Conservation (phyloP, 1,140 invertebrate genomes). For the Choristoneura fumiferana region DNA sequence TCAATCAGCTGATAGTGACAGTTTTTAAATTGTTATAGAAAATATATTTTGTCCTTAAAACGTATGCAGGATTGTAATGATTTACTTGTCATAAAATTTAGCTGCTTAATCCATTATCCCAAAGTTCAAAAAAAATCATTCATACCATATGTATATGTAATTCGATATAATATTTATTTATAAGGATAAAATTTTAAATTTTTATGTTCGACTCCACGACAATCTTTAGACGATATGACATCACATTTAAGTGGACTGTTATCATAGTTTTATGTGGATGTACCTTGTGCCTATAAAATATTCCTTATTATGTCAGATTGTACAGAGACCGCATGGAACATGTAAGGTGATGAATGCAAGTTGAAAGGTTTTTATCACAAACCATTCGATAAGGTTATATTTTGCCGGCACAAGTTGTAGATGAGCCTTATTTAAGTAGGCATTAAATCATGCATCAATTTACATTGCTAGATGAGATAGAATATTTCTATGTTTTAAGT, state of each 20-base stretch:
- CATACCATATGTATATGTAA: constrained; percentile 1
- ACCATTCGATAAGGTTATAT: constrained; percentile 55
- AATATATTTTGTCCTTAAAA: too few species aligned
- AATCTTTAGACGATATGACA: constrained; percentile 1
- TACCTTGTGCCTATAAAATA: constrained; percentile 61
- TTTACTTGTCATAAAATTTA: too few species aligned
- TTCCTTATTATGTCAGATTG: constrained; percentile 65
- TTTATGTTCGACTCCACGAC: neutral
- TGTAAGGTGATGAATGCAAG: constrained; percentile 71
- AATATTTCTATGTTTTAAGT: constrained; percentile 64
- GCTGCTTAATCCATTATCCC: neutral
- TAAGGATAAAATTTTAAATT: neutral
- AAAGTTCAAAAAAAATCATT: neutral
- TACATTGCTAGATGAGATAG: constrained; percentile 62
- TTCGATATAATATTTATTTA: neutral
- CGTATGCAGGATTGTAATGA: too few species aligned
- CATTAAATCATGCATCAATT: constrained; percentile 64
- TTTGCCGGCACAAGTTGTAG: constrained; percentile 57
- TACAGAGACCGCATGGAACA: constrained; percentile 64
- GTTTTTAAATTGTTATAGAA: too few species aligned
- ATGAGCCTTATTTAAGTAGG: constrained; percentile 60
- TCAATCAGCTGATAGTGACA: too few species aligned
- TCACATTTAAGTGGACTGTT: constrained; percentile 56
- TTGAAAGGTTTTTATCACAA: constrained; percentile 42
- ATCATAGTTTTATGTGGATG: constrained; percentile 41